Conservation (phyloP, 2,888 invertebrate species). For the Amiota minor region DNA sequence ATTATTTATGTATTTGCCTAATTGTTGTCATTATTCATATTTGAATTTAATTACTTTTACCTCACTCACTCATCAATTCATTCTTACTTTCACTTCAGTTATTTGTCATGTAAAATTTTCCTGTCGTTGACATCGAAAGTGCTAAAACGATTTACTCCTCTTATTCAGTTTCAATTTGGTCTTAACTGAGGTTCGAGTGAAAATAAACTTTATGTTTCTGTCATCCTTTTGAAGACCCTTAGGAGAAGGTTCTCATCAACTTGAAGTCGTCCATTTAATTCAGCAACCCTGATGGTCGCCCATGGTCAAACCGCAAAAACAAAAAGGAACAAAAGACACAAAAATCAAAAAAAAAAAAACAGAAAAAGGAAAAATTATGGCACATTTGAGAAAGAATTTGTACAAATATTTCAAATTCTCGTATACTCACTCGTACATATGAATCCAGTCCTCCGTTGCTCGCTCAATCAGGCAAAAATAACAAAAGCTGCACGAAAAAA, state of each 20-base stretch:
- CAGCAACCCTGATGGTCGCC: not conserved
- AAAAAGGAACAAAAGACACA: slow-evolving; percentile 12
- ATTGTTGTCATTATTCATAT: too few relatives aligned
- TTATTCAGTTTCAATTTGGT: slow-evolving; percentile 6
- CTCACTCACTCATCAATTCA: too few relatives aligned
- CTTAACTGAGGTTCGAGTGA: too few relatives aligned
- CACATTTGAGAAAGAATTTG: not conserved
- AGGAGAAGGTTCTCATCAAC: too few relatives aligned
- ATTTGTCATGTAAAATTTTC: slow-evolving; percentile 44
- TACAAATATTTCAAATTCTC: not conserved
- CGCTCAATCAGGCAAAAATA: slow-evolving; percentile 9
- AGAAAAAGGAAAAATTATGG: not conserved
- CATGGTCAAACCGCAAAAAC: not conserved
- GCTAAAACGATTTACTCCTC: slow-evolving; percentile 45
- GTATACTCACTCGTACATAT: not conserved
- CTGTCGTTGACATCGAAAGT: slow-evolving; percentile 55
- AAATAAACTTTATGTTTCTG: too few relatives aligned
- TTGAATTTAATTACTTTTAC: too few relatives aligned
- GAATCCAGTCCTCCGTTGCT: too few relatives aligned
- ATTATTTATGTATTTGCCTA: too few relatives aligned
- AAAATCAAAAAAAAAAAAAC: too few relatives aligned
- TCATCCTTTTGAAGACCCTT: too few relatives aligned
- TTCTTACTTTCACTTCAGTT: too few relatives aligned
- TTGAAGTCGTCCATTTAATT: too few relatives aligned
- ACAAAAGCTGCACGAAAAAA: not conserved